Evolutionary conservation across 2,797 vertebrate species (phyloP).

Genomic region (Sardinella longiceps): DNA sequence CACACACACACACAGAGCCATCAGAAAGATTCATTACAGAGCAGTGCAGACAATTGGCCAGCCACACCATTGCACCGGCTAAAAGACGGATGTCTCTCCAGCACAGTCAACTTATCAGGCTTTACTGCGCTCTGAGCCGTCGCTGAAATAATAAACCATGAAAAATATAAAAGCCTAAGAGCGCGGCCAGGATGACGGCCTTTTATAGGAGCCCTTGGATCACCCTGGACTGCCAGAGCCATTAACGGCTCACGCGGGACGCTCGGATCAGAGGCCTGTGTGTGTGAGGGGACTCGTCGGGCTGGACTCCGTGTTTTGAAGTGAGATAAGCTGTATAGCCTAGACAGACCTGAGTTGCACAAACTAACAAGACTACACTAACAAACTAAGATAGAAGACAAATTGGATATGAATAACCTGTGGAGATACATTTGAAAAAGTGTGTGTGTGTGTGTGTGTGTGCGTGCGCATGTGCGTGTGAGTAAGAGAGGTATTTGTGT

Average conservation of each 20-base stretch:
- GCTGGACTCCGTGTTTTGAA: too few species aligned
- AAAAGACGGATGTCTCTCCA: background rate
- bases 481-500: too few species aligned
- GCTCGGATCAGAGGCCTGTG: too few species aligned
- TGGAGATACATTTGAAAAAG: too few species aligned
- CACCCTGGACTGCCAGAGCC: background rate
- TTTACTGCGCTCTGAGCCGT: background rate
- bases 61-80: background rate
- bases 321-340: too few species aligned
- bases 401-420: too few species aligned
- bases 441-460: too few species aligned
- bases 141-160: background rate
- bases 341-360: too few species aligned
- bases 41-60: constrained; percentile 18
- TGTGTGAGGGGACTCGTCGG: too few species aligned
- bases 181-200: background rate
- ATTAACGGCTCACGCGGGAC: background rate
- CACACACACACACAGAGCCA: background rate
- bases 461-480: too few species aligned
- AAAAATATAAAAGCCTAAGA: background rate
- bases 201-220: background rate
- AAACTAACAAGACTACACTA: too few species aligned
- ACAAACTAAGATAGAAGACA: too few species aligned
- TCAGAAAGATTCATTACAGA: constrained; percentile 36
- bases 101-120: background rate